Percentiles rank a stretch among this genome's conserved stretches.
Conservation (phyloP, 2,888 invertebrate genomes). For the Cynaeus angustus region DNA sequence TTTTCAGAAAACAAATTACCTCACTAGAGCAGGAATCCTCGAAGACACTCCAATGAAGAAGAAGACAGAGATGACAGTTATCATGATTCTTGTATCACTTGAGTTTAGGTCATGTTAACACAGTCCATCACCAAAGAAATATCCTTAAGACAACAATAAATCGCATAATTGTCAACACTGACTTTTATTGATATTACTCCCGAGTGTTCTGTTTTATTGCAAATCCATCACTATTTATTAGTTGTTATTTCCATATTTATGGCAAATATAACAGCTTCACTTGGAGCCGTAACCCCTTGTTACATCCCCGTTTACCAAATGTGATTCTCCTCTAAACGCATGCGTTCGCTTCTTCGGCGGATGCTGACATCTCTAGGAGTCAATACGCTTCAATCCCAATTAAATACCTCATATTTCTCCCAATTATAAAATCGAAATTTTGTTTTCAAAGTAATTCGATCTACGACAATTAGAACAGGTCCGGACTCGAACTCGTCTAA, state of each 20-base stretch:
- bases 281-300: slow-evolving; percentile 44
- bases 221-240: slow-evolving; percentile 28
- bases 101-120: slow-evolving; percentile 31
- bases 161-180: slow-evolving; percentile 8
- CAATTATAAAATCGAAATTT: slow-evolving; percentile 12
- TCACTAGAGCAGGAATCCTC: slow-evolving; percentile 24
- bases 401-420: slow-evolving; percentile 44
- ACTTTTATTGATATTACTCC: background rate
- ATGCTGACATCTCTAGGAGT: slow-evolving; percentile 62
- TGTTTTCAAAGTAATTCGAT: background rate
- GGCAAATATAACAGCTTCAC: slow-evolving; percentile 33
- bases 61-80: slow-evolving; percentile 23
- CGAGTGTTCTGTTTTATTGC: background rate
- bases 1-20: too few relatives aligned
- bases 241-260: slow-evolving; percentile 44
- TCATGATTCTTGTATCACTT: slow-evolving; percentile 29
- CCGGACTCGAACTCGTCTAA: background rate
- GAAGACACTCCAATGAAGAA: slow-evolving; percentile 19
- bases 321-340: slow-evolving; percentile 60
- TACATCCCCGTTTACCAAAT: slow-evolving; percentile 61
- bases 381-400: slow-evolving; percentile 57
- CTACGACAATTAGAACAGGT: background rate
- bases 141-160: slow-evolving; percentile 26
- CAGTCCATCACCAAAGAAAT: slow-evolving; percentile 12
- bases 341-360: slow-evolving; percentile 58